Base-by-base conservation (phyloP, 2,888 invertebrate species). In the Eupithecia vulgata region DNA sequence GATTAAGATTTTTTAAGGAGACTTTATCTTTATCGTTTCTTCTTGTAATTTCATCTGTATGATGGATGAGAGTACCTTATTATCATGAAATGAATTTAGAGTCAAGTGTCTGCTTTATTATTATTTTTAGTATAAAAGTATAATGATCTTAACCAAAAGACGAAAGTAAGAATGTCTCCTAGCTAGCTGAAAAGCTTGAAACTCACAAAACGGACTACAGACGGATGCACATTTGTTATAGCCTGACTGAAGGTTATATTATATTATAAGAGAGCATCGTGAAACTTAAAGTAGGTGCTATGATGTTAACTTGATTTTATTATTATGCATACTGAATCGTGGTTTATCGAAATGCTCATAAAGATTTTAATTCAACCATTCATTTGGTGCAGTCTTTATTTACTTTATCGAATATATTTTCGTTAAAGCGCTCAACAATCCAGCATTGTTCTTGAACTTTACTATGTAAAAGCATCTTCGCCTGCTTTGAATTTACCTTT, bases 381-480 rank as follows among this genome's bases (percentile, higher is more conserved):
- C 45, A 65, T 35, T 71, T 67, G 45, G 5, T 62, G 35, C 72
- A 17, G 67, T 73, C 52, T 42, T 48, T 72, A 61, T 70, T 61
- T 64, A 68, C 72, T 73, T 74, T 69, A 68, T 70, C 68, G 67
- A 71, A 71, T 52, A 65, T 74, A 73, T 77, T 70, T 67, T 52
- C 70, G 72, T 71, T 72, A 72, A 71, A 79, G 71, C 73, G 72
- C 64, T 79, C 76, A 75, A 71, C 77, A 59, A 65, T 52, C 70
- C 59, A 75, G 70, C 65, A 68, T 75, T 75, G 76, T 74, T 77
- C 74, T 79, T 70, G 74, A 74, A 78, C 73, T 75, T 72, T 45
- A 71, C 77, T 83, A 81, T 83, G 72, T 84, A 82, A 80, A 81
- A 76, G 73, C 72, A 71, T 68, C 61, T 70, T 76, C 71, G 65